Conservation (phyloP, 2,797 vertebrate species). For the Percopsis omiscomaycus region DNA sequence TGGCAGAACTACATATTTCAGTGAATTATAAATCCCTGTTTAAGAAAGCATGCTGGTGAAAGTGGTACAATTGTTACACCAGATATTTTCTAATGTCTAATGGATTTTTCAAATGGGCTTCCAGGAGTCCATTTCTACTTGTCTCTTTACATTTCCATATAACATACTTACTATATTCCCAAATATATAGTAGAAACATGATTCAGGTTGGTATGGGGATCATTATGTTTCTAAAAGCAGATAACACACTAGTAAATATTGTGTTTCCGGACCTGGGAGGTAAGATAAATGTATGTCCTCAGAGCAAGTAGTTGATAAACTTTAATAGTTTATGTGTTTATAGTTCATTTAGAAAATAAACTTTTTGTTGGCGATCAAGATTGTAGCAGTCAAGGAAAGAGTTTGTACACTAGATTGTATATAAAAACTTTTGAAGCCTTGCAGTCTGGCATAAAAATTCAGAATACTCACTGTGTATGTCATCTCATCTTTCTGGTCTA, state of each 20-base stretch:
- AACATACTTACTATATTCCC: too few species aligned
- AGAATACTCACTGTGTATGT: constrained; percentile 12
- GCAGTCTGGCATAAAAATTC: not conserved
- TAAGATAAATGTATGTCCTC: constrained; percentile 28
- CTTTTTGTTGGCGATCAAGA: constrained; percentile 32
- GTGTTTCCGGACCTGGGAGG: not conserved
- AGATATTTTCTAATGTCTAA: not conserved
- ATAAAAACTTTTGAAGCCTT: constrained; percentile 12
- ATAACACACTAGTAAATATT: too few species aligned
- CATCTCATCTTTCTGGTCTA: constrained; percentile 21
- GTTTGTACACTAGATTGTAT: not conserved
- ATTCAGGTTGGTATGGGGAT: constrained; percentile 41
- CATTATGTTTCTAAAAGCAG: constrained; percentile 30
- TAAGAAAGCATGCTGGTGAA: constrained; percentile 32
- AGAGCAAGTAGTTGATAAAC: constrained; percentile 27
- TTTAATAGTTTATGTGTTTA: constrained; percentile 30
- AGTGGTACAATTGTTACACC: constrained; percentile 3
- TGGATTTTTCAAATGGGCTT: too few species aligned
- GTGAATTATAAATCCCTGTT: constrained; percentile 37
- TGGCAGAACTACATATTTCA: constrained; percentile 30
- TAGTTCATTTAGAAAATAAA: constrained; percentile 30
- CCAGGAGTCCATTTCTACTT: too few species aligned
- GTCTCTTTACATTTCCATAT: too few species aligned
- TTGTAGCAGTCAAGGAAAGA: not conserved
- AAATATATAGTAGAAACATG: too few species aligned